These are phyloP conservation scores for Rhynchonycteris naso DNA, from an alignment of 2,797 vertebrate species.

Conservation along the genomic window DNA sequence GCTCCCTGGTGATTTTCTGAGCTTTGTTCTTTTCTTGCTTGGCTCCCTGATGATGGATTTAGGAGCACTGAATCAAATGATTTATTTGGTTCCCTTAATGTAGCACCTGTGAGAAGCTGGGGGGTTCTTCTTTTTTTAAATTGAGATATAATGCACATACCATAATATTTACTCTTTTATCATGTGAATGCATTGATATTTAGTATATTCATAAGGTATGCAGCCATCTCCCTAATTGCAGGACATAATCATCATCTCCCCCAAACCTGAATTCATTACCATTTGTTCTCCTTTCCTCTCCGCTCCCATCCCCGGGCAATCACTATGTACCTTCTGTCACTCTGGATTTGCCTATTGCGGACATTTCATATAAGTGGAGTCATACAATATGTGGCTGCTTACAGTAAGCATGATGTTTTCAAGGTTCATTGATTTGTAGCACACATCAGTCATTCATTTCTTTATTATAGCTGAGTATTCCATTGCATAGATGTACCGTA, in stretches of 20 bases:
- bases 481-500: neutral
- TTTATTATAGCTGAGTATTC: neutral
- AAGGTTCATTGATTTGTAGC: neutral
- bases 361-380: neutral
- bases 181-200: neutral
- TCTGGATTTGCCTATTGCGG: neutral
- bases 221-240: neutral
- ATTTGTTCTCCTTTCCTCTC: neutral
- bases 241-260: neutral
- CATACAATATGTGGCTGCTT: neutral
- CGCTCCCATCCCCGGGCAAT: neutral
- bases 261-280: neutral
- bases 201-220: neutral
- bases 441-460: neutral
- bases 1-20: neutral
- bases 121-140: neutral
- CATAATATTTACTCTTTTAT: neutral
- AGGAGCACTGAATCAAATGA: neutral
- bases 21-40: conserved; percentile 13
- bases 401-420: neutral
- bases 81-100: neutral
- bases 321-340: neutral
- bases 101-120: neutral
- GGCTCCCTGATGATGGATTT: neutral
- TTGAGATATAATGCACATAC: neutral